Conservation (phyloP, 1,140 invertebrate species). For the Zaprionus tsacasi region DNA sequence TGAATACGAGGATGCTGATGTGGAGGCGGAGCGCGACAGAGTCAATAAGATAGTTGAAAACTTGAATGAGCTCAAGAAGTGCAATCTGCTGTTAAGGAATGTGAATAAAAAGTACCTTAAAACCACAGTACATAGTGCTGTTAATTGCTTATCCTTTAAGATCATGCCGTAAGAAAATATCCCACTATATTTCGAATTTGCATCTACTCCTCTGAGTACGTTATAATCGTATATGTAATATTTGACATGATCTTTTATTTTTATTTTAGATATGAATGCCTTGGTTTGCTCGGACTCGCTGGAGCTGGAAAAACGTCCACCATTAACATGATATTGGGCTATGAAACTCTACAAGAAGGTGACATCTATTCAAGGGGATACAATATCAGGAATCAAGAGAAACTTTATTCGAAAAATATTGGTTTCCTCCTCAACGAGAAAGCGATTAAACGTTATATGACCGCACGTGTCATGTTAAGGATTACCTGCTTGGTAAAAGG, state of each 20-base stretch:
- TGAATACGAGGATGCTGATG: conserved; percentile 11
- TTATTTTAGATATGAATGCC: conserved; percentile 87
- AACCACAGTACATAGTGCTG: background rate
- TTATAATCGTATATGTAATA: too few relatives aligned
- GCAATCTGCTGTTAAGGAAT: conserved; percentile 20
- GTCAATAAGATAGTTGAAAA: background rate
- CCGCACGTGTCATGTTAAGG: conserved; percentile 54
- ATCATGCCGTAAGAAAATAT: conserved; percentile 38
- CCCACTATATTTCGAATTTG: background rate
- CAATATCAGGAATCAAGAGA: conserved; percentile 4
- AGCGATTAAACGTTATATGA: conserved; percentile 85
- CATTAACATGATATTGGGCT: conserved; percentile 91
- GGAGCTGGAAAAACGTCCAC: conserved; percentile 96
- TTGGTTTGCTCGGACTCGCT: conserved; percentile 91
- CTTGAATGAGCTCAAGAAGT: background rate
- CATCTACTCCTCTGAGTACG: too few relatives aligned
- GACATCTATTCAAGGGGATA: conserved; percentile 51
- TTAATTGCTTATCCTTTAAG: conserved; percentile 40
- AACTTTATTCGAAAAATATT: conserved; percentile 75
- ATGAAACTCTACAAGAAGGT: conserved; percentile 56
- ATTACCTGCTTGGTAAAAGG: conserved; percentile 41
- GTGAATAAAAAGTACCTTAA: conserved; percentile 13
- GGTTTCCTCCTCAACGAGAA: conserved; percentile 94
- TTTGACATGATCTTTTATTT: background rate
- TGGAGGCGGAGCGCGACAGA: background rate